These are phyloP conservation scores for Cryptus armator DNA, from an alignment of 2,888 invertebrate species.

Conservation along the genomic window DNA sequence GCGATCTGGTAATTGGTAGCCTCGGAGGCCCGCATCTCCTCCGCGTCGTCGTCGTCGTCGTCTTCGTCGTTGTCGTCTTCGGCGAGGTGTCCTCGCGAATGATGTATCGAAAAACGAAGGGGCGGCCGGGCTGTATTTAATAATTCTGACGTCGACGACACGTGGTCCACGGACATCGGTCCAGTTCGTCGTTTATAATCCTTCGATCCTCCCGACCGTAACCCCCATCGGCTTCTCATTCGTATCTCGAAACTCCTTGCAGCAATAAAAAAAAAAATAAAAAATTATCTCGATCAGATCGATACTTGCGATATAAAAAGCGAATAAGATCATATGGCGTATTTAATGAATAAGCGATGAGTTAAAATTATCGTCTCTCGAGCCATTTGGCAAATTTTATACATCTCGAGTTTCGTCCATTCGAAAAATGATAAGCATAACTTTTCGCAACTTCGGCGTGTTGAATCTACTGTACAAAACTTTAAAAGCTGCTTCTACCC, in stretches of 20 bases:
- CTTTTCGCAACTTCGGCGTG: conserved; percentile 13
- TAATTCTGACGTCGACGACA: conserved; percentile 63
- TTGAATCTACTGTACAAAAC: conserved; percentile 5
- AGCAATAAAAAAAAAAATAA: conserved; percentile 6
- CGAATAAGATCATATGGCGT: conserved; percentile 30
- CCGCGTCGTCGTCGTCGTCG: conserved; percentile 54
- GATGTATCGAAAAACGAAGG: conserved; percentile 72
- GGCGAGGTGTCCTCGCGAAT: conserved; percentile 77
- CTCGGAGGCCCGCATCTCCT: conserved; percentile 80
- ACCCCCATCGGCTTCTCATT: background rate
- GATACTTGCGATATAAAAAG: background rate
- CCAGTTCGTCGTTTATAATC: conserved; percentile 33
- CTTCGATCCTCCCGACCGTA: conserved; percentile 9
- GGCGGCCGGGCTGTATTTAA: conserved; percentile 59
- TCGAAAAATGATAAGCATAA: conserved; percentile 27
- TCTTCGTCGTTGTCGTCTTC: conserved; percentile 52
- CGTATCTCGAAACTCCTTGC: conserved; percentile 11
- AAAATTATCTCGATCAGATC: background rate
- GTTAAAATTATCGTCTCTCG: conserved; percentile 12
- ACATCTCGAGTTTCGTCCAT: background rate
- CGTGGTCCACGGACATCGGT: conserved; percentile 19
- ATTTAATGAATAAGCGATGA: conserved; percentile 46
- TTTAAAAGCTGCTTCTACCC: background rate
- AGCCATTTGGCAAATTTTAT: conserved; percentile 36
- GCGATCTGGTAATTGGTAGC: conserved; percentile 80